These are phyloP conservation scores for Elysia chlorotica DNA, from an alignment of 1,140 invertebrate species.

Conservation along the genomic window DNA sequence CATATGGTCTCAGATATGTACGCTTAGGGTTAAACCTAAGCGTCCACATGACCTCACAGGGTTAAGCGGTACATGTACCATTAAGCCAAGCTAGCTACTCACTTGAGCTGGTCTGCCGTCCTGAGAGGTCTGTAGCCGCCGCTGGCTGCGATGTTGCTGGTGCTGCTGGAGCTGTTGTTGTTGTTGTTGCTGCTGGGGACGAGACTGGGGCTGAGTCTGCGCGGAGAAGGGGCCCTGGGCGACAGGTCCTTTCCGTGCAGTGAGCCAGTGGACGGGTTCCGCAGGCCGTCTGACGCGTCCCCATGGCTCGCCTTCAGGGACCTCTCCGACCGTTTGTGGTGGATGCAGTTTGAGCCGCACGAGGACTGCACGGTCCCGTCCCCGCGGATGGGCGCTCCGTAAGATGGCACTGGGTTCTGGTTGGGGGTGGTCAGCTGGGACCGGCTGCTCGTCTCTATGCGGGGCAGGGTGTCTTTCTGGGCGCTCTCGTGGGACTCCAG, in stretches of 20 bases:
- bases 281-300: neutral
- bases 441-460: constrained; percentile 20
- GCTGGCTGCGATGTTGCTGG: neutral
- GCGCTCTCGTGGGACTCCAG: neutral
- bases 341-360: constrained; percentile 18
- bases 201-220: neutral
- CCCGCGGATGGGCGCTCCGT: neutral
- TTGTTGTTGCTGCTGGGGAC: neutral
- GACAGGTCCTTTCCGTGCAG: neutral
- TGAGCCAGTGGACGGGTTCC: neutral
- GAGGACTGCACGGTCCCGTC: neutral
- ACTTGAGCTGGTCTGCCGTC: constrained; percentile 21
- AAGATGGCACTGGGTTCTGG: constrained; percentile 3
- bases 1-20: neutral
- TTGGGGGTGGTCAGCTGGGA: constrained; percentile 19
- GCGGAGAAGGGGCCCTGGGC: neutral
- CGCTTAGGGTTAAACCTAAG: neutral
- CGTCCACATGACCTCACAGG: neutral
- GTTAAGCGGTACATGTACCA: neutral
- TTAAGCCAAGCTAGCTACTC: neutral
- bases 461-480: constrained; percentile 18
- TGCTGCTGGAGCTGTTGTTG: no score
- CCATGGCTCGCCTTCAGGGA: neutral
- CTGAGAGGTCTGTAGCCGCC: neutral
- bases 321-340: constrained; percentile 9